Evolutionary conservation across 1,140 invertebrate species (phyloP), one percentile per base, ranked within the genome.

Genomic region (Oreohelix idahoensis): DNA sequence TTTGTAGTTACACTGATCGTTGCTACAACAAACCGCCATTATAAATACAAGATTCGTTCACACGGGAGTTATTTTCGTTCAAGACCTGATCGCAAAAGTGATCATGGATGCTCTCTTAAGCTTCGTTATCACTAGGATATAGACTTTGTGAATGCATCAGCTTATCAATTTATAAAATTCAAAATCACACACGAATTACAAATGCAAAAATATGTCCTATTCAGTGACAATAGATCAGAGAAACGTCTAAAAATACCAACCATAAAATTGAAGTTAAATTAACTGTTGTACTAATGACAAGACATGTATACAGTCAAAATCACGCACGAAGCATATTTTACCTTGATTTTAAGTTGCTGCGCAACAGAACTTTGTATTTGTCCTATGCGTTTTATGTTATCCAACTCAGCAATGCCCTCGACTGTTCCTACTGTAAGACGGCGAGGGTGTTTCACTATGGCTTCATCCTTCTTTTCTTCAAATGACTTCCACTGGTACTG

Each of bases 321-420:
- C 5, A 66, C 8, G 20, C 23, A 66, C 32, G 15, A 45, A 45
- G 15, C 5, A 39, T 23, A 11, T 32, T 73, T 49, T 79, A 88
- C 88, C 85, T 90, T 89, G 80, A 78, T 86, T 78, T 88, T 90
- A 15, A 88, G 81, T 45, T 87, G 80, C 20, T 86, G 73, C 66
- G 73, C 83, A 23, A 85, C 83, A 70, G 73, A 84, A 32, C 85
- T 84, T 13, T 82, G 81, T 39, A 84, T 70, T 17, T 85, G 51
- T 23, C 86, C 84, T n/a, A 86, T 86, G 29, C 87, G 81, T 32
- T 85, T 85, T 17, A 86, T 84, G 35, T 81, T 86, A 11, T 86
- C 83, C 23, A 84, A 69, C 36, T 86, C 87, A 1, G 85, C 87
- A 36, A 90, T 88, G 26, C 89, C 88, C 70, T 88, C 87, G 1